Conservation (phyloP, 2,888 invertebrate species). For the Arrhopalites spinosus region DNA sequence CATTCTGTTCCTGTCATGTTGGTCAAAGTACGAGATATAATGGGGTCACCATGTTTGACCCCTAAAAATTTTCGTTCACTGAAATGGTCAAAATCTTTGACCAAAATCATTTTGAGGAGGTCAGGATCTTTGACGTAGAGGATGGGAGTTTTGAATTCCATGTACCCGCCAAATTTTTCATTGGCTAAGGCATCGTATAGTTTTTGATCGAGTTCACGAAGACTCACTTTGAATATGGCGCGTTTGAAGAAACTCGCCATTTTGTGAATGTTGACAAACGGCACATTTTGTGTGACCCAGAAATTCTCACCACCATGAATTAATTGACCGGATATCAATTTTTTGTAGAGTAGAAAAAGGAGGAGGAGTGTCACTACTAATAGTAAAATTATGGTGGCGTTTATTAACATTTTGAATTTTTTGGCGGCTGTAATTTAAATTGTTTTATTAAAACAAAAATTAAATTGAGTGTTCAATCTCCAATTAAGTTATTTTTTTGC, state of each 20-base stretch:
- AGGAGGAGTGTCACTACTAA: too few relatives aligned
- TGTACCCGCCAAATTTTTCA: not conserved
- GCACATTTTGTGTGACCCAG: conserved; percentile 9
- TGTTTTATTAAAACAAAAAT: too few relatives aligned
- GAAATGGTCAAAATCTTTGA: conserved; percentile 47
- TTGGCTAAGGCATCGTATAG: not conserved
- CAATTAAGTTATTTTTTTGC: too few relatives aligned
- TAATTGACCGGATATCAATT: too few relatives aligned
- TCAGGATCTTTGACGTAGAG: conserved; percentile 40
- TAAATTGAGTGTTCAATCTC: too few relatives aligned
- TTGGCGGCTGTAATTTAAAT: too few relatives aligned
- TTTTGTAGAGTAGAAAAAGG: too few relatives aligned
- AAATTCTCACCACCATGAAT: too few relatives aligned
- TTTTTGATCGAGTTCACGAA: not conserved
- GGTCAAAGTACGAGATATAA: not conserved
- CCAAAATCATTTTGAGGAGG: conserved; percentile 37
- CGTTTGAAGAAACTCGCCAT: not conserved
- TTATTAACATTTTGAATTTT: too few relatives aligned
- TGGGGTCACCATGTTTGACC: conserved; percentile 4
- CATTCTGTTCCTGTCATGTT: conserved; percentile 27
- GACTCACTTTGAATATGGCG: not conserved
- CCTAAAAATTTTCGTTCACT: conserved; percentile 7
- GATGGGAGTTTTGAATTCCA: too few relatives aligned
- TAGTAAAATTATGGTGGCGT: too few relatives aligned
- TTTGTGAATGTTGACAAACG: not conserved